phyloP scores from a whole-genome alignment of 2,113 vertebrate genomes.

The Spilogale gracilis region DNA sequence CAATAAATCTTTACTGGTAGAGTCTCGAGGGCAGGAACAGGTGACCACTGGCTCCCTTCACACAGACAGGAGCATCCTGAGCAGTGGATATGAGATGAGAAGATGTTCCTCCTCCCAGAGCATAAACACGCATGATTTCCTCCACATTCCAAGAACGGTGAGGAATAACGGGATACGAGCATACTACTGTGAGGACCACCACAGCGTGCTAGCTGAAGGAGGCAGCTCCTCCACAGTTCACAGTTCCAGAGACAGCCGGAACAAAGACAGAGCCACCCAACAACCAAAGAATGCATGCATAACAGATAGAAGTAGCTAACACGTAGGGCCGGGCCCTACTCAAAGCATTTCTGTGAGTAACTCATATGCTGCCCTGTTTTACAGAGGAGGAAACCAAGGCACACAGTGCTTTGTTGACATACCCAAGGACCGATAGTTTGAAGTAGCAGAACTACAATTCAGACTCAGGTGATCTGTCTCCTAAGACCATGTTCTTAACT shows the following conservation, averaged over 20 bases:
- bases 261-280: not conserved
- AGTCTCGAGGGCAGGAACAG: not conserved
- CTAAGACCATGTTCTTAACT: not conserved
- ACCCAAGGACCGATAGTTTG: not conserved
- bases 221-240: not conserved
- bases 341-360: not conserved
- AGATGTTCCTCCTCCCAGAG: not conserved
- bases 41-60: not conserved
- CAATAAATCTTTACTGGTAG: not conserved
- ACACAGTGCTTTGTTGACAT: not conserved
- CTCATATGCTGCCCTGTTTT: not conserved
- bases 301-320: not conserved
- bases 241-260: not conserved
- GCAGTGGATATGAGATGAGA: not conserved
- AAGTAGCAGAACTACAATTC: not conserved
- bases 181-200: not conserved
- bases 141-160: not conserved
- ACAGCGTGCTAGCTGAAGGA: not conserved
- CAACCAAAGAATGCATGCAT: not conserved
- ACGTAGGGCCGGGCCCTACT: no score
- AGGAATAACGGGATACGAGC: not conserved
- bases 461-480: not conserved
- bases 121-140: accelerated
- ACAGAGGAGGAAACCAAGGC: not conserved
- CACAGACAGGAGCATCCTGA: not conserved